Evolutionary conservation across 1,140 invertebrate genomes (phyloP).

Genomic region (Caenorhabditis briggsae): DNA sequence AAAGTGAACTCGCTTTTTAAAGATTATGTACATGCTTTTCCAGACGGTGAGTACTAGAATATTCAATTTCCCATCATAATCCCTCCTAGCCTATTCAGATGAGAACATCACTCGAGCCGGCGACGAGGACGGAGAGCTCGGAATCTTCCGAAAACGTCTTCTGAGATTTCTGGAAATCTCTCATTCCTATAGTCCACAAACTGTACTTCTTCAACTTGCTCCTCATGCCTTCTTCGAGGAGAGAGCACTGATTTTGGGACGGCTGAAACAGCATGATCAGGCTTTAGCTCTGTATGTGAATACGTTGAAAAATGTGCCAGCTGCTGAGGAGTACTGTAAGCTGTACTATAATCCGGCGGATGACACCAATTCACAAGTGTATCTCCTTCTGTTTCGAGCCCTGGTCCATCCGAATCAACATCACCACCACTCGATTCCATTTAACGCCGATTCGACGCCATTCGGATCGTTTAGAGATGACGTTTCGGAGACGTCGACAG

Average conservation of each 20-base stretch:
- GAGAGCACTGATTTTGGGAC: constrained; percentile 61
- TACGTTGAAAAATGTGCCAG: constrained; percentile 54
- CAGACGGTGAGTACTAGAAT: constrained; percentile 61
- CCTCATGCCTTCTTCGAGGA: constrained; percentile 57
- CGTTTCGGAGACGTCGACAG: background rate
- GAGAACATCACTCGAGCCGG: constrained; percentile 63
- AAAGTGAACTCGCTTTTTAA: constrained; percentile 54
- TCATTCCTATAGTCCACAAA: constrained; percentile 61
- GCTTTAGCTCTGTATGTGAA: constrained; percentile 36
- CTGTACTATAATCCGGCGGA: constrained; percentile 59
- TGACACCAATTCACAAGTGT: constrained; percentile 59
- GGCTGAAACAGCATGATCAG: constrained; percentile 62
- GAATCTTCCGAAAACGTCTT: constrained; percentile 46
- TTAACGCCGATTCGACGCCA: background rate
- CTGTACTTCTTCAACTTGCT: constrained; percentile 56
- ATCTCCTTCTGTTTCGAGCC: constrained; percentile 53
- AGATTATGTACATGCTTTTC: constrained; percentile 62
- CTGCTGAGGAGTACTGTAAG: constrained; percentile 60
- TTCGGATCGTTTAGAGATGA: constrained; percentile 22
- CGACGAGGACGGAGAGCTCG: constrained; percentile 63
- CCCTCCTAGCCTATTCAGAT: constrained; percentile 32
- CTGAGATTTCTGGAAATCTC: constrained; percentile 60
- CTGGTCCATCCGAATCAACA: constrained; percentile 41
- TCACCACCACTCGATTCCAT: background rate
- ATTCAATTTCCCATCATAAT: background rate